Evolutionary conservation across 2,888 invertebrate species (phyloP).

Genomic region (Chrysina gloriosa): DNA sequence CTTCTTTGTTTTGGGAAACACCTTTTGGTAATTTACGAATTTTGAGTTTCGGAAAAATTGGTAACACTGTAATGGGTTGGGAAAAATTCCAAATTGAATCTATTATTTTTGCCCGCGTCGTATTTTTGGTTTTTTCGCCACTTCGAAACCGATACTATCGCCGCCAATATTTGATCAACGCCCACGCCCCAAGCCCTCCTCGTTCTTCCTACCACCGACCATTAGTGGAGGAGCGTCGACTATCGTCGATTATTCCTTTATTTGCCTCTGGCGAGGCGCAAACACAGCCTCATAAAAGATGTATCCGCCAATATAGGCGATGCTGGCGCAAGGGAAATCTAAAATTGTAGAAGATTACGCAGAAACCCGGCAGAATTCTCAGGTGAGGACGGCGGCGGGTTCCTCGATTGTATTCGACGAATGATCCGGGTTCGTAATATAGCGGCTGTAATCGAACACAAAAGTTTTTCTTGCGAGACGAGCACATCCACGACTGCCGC

Average conservation of each 20-base stretch:
- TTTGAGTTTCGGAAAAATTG: too few species aligned
- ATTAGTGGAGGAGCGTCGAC: background rate
- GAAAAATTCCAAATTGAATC: too few species aligned
- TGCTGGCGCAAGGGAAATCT: constrained; percentile 20
- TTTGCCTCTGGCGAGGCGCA: background rate
- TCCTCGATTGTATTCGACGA: constrained; percentile 5
- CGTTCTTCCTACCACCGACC: too few species aligned
- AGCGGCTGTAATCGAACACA: background rate
- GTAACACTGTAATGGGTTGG: too few species aligned
- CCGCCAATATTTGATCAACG: constrained; percentile 7
- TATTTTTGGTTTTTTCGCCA: background rate
- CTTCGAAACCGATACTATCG: background rate
- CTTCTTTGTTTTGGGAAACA: too few species aligned
- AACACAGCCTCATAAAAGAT: background rate
- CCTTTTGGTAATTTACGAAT: too few species aligned
- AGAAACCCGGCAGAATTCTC: background rate
- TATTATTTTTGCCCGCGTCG: too few species aligned
- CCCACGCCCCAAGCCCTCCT: background rate
- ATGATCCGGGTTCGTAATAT: background rate
- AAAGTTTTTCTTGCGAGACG: background rate
- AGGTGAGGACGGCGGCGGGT: background rate
- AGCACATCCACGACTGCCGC: background rate
- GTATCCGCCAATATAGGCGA: background rate
- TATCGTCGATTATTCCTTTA: background rate
- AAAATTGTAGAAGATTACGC: constrained; percentile 9